Conservation (phyloP, 2,888 invertebrate species). For the Trachelus iudaicus region DNA sequence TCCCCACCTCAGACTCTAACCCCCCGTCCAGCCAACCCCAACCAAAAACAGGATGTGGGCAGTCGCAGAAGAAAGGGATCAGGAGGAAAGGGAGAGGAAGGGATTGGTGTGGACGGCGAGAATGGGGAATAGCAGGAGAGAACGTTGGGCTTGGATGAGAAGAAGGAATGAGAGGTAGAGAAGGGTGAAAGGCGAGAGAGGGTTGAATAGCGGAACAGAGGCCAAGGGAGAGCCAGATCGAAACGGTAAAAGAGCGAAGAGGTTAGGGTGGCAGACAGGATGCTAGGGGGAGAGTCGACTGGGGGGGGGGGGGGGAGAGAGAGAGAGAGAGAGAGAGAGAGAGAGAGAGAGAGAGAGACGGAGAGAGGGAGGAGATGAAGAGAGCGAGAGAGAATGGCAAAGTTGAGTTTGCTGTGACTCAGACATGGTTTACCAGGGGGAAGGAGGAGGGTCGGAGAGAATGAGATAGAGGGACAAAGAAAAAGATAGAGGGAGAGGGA, state of each 20-base stretch:
- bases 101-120: conserved; percentile 31
- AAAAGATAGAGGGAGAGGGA: conserved; percentile 17
- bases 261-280: conserved; percentile 37
- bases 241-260: conserved; percentile 31
- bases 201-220: conserved; percentile 1
- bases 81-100: conserved; percentile 32
- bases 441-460: no score
- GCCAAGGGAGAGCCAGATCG: conserved; percentile 31
- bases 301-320: conserved; percentile 12
- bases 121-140: conserved; percentile 37
- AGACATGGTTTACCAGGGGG: background rate
- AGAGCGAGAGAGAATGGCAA: conserved; percentile 18
- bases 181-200: conserved; percentile 11
- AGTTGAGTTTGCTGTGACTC: conserved; percentile 22
- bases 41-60: conserved; percentile 45
- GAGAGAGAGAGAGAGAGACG: conserved; percentile 17
- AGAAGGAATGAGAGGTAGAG: conserved; percentile 29
- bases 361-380: conserved; percentile 6
- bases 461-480: background rate
- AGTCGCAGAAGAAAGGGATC: conserved; percentile 30
- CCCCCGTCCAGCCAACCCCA: conserved; percentile 13
- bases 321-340: conserved; percentile 14
- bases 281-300: conserved; percentile 20
- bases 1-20: background rate
- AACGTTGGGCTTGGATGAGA: conserved; percentile 20